phyloP scores from a whole-genome alignment of 2,888 invertebrate genomes.

The Noctua pronuba region DNA sequence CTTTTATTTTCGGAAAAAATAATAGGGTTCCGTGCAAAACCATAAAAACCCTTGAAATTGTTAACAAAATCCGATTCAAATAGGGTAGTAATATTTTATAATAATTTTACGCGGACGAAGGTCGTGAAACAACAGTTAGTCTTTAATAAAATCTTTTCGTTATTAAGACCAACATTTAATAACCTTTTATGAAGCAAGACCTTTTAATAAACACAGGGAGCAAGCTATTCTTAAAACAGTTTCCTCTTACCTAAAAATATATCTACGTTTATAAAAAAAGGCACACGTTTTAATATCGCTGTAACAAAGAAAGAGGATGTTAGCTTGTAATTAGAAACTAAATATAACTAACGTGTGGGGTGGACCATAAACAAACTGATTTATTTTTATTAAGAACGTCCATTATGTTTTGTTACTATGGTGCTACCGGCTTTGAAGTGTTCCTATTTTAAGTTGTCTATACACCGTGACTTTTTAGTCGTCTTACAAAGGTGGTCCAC shows the following conservation, averaged over 20 bases:
- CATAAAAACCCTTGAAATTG: too few species aligned
- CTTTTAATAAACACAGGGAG: conserved; percentile 16
- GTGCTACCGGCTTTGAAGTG: conserved; percentile 4
- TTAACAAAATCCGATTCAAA: too few species aligned
- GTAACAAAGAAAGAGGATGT: conserved; percentile 8
- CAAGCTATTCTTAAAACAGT: conserved; percentile 16
- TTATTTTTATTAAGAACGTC: conserved; percentile 29
- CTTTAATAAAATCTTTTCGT: not conserved
- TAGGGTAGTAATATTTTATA: too few species aligned
- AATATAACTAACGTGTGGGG: conserved; percentile 36
- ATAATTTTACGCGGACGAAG: too few species aligned
- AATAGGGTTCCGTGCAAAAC: too few species aligned
- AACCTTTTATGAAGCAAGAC: conserved; percentile 18
- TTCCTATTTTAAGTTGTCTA: not conserved
- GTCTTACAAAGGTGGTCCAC: too few species aligned
- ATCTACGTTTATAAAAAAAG: conserved; percentile 12
- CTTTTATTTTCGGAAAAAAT: too few species aligned
- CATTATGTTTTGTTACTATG: conserved; percentile 12
- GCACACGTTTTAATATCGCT: conserved; percentile 13
- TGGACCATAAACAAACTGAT: conserved; percentile 24
- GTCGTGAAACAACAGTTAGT: too few species aligned
- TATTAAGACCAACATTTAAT: conserved; percentile 13
- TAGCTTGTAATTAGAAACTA: conserved; percentile 30
- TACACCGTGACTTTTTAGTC: too few species aligned
- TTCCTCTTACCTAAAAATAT: conserved; percentile 13